Conservation (phyloP, 2,113 vertebrate species). For the Pholis gunnellus region DNA sequence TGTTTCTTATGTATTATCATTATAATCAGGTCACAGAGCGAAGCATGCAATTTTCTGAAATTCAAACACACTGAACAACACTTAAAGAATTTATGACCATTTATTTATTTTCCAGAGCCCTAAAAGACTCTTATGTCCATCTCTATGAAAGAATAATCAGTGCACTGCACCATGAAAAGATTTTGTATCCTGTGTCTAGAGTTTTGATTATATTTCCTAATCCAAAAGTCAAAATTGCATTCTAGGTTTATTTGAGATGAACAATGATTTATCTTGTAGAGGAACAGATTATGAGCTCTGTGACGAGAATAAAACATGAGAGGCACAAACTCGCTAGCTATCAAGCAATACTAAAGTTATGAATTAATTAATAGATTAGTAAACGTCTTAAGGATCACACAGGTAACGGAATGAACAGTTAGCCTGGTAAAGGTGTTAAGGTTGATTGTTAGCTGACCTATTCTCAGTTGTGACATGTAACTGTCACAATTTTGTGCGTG, state of each 20-base stretch:
- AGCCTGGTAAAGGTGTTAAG: background rate
- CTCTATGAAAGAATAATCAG: background rate
- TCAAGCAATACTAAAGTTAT: background rate
- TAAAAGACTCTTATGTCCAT: background rate
- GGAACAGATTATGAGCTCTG: background rate
- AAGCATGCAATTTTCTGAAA: background rate
- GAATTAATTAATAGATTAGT: background rate
- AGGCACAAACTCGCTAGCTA: background rate
- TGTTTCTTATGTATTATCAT: background rate
- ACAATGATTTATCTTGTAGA: background rate
- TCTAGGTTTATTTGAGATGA: background rate
- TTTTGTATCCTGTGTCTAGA: background rate
- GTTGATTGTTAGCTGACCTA: background rate
- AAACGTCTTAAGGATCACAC: background rate
- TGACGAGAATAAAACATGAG: slow-evolving; percentile 13
- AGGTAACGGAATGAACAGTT: background rate
- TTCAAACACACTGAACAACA: slow-evolving; percentile 5
- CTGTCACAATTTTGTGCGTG: background rate
- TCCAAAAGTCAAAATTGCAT: background rate
- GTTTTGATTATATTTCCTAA: background rate
- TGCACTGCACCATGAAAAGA: background rate
- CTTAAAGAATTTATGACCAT: background rate
- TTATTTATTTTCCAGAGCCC: background rate
- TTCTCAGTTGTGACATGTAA: slow-evolving; percentile 1
- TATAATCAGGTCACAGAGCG: background rate